Evolutionary conservation across 2,888 invertebrate species (phyloP).

Genomic region (Rhorus exstirpatorius): DNA sequence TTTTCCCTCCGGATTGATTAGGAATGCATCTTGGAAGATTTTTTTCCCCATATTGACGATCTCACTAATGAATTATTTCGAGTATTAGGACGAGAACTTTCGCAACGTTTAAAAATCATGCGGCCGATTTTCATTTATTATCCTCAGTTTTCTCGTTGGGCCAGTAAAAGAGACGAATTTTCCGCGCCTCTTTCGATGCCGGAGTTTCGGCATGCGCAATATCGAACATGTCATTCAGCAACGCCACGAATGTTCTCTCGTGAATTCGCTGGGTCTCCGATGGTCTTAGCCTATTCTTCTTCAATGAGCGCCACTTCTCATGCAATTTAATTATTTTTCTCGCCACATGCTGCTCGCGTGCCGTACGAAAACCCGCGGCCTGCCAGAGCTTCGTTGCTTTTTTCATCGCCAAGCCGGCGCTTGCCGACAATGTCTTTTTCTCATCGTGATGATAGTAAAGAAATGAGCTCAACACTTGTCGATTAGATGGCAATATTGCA

Average conservation of each 20-base stretch:
- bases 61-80: too few relatives aligned
- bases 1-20: too few relatives aligned
- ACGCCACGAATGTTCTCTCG: neutral
- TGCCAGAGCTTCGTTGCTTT: neutral
- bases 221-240: neutral
- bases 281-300: neutral
- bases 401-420: neutral
- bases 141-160: neutral
- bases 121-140: too few relatives aligned
- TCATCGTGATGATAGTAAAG: neutral
- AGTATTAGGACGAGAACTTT: too few relatives aligned
- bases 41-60: too few relatives aligned
- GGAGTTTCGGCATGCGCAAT: neutral
- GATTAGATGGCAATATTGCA: neutral
- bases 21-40: too few relatives aligned
- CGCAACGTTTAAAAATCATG: too few relatives aligned
- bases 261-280: neutral
- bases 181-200: neutral
- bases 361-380: neutral
- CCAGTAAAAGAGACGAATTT: neutral
- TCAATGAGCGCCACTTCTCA: neutral
- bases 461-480: neutral
- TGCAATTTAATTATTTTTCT: neutral
- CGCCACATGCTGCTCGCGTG: neutral
- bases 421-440: neutral